Conservation (phyloP, 2,888 invertebrate species). For the Catonia carolina region DNA sequence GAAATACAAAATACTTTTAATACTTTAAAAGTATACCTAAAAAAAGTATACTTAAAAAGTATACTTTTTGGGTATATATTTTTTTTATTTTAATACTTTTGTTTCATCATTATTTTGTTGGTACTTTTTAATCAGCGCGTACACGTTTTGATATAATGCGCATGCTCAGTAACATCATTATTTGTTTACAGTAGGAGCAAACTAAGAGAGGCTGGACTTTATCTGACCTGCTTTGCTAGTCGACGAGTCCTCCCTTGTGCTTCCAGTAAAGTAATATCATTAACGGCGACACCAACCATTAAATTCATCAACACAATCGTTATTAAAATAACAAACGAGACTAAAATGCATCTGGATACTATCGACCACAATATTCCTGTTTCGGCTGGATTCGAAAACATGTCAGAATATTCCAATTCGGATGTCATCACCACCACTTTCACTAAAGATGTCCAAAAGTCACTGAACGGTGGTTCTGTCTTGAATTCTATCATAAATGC, state of each 20-base stretch:
- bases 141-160: too few species aligned
- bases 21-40: too few species aligned
- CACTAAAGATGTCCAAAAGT: slow-evolving; percentile 49
- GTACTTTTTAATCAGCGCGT: too few species aligned
- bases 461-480: slow-evolving; percentile 47
- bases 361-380: slow-evolving; percentile 43
- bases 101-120: too few species aligned
- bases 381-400: slow-evolving; percentile 44
- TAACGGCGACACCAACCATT: slow-evolving; percentile 54
- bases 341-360: slow-evolving; percentile 48
- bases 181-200: too few species aligned
- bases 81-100: too few species aligned
- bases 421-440: slow-evolving; percentile 55
- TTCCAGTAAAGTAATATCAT: slow-evolving; percentile 52
- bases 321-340: slow-evolving; percentile 49
- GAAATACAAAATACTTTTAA: too few species aligned
- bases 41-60: too few species aligned
- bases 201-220: too few species aligned
- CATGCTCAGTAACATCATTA: too few species aligned
- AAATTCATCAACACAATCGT: slow-evolving; percentile 55
- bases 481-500: slow-evolving; percentile 53
- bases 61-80: too few species aligned
- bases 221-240: slow-evolving; percentile 45
- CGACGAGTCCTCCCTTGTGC: slow-evolving; percentile 50
- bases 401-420: slow-evolving; percentile 49